Evolutionary conservation across 2,797 vertebrate species (phyloP).

Genomic region (Manis pentadactyla): DNA sequence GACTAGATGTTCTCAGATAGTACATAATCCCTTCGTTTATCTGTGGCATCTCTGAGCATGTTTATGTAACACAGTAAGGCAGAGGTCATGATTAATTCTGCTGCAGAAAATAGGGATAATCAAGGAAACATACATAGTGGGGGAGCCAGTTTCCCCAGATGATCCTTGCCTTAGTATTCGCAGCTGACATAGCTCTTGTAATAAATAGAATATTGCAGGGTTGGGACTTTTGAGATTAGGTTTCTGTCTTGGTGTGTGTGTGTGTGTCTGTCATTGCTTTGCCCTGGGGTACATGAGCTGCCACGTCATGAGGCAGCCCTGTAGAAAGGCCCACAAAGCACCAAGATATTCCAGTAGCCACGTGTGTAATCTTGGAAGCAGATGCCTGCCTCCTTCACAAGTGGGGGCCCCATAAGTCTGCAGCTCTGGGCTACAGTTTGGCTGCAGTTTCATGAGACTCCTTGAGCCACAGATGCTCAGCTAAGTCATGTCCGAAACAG

Average conservation of each 20-base stretch:
- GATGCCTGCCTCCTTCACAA: not conserved
- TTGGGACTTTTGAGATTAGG: not conserved
- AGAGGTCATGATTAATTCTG: not conserved
- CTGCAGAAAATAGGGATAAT: not conserved
- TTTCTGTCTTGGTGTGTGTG: not conserved
- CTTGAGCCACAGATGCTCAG: not conserved
- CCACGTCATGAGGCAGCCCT: not conserved
- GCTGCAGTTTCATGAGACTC: not conserved
- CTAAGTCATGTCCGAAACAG: not conserved
- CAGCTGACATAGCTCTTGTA: not conserved
- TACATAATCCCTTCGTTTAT: not conserved
- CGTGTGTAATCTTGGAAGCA: not conserved
- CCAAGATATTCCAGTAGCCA: not conserved
- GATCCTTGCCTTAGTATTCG: not conserved
- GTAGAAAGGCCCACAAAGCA: not conserved
- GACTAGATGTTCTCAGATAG: not conserved
- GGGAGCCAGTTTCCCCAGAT: not conserved
- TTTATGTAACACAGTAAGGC: not conserved
- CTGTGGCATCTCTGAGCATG: not conserved
- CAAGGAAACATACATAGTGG: accelerated
- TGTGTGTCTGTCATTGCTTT: not conserved
- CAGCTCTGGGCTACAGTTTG: not conserved
- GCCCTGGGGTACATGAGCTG: not conserved
- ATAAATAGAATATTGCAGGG: not conserved
- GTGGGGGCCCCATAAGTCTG: not conserved